Percentiles rank a stretch among this genome's conserved stretches.
These are phyloP conservation scores for Trematomus bernacchii DNA, from an alignment of 2,797 vertebrate species.

Conservation along the genomic window DNA sequence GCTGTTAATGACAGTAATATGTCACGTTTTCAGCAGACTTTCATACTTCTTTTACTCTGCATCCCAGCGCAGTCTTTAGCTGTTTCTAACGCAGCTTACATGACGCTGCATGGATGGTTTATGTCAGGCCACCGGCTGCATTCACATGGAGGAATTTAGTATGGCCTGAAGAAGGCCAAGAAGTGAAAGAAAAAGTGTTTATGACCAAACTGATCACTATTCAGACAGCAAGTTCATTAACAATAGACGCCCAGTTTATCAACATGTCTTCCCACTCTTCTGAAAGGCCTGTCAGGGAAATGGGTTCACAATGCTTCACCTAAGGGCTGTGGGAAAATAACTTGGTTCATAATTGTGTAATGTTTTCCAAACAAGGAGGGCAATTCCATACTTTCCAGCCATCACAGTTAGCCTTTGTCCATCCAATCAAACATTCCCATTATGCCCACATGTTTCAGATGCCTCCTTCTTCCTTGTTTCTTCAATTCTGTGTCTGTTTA, in stretches of 20 bases:
- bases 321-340: constrained; percentile 90
- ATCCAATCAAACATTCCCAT: constrained; percentile 90
- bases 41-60: constrained; percentile 52
- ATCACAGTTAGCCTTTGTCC: constrained; percentile 90
- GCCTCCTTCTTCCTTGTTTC: constrained; percentile 97
- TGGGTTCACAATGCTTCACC: constrained; percentile 80
- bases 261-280: constrained; percentile 76
- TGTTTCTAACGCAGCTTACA: constrained; percentile 48
- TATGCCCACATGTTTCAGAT: constrained; percentile 96
- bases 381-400: constrained; percentile 80
- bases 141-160: constrained; percentile 36
- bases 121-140: constrained; percentile 38
- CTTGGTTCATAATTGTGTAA: constrained; percentile 78
- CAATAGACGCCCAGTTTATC: constrained; percentile 75
- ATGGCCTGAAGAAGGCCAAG: constrained; percentile 31
- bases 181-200: constrained; percentile 47
- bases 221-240: constrained; percentile 68
- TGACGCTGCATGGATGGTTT: constrained; percentile 39
- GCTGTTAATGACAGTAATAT: constrained; percentile 76
- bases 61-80: constrained; percentile 16
- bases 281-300: constrained; percentile 81
- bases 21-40: constrained; percentile 71
- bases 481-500: constrained; percentile 98
- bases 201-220: constrained; percentile 58
- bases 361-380: constrained; percentile 79